Conservation (phyloP, 2,888 invertebrate species). For the Campoplex nolae region DNA sequence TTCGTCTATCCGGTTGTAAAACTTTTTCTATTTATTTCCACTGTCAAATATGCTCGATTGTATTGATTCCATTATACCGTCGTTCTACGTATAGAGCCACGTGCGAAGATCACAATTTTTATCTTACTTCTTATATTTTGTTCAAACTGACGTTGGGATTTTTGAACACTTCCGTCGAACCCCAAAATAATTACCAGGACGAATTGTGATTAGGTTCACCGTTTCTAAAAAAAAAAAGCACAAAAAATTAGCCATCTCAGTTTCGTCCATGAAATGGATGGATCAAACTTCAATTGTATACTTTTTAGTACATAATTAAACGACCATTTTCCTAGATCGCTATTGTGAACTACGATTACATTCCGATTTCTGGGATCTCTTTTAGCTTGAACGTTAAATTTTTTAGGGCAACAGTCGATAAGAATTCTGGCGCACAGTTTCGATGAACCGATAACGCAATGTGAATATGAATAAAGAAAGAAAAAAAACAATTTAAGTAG, state of each 20-base stretch:
- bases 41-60: neutral
- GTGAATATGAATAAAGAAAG: neutral
- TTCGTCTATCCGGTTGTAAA: slow-evolving; percentile 20
- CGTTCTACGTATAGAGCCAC: neutral
- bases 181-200: neutral
- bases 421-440: neutral
- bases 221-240: too few species aligned
- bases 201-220: neutral
- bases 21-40: neutral
- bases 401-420: neutral
- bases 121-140: neutral
- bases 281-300: too few species aligned
- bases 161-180: neutral
- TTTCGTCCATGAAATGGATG: too few species aligned
- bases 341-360: too few species aligned
- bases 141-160: neutral
- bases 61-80: neutral
- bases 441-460: neutral
- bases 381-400: neutral
- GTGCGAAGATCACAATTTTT: neutral
- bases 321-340: too few species aligned
- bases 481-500: slow-evolving; percentile 30
- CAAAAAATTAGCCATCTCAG: too few species aligned
- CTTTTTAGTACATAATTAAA: too few species aligned
- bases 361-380: too few species aligned